These are phyloP conservation scores for Peromyscus polionotus DNA, from an alignment of 2,113 vertebrate species.

Conservation along the genomic window DNA sequence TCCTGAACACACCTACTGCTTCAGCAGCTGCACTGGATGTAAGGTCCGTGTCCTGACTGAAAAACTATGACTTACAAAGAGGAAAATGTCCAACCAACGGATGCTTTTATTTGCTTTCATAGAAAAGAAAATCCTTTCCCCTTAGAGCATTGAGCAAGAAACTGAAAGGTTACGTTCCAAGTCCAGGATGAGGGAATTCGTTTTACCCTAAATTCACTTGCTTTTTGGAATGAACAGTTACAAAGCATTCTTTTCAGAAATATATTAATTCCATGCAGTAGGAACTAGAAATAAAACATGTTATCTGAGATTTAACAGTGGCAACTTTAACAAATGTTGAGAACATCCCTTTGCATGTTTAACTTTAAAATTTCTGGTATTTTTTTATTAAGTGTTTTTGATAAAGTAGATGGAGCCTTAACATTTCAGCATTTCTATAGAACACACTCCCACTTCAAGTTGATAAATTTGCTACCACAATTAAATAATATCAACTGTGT, in stretches of 20 bases:
- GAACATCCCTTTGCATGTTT: constrained; percentile 5
- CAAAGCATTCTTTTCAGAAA: constrained; percentile 30
- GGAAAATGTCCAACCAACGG: constrained; percentile 62
- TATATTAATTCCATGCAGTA: constrained; percentile 7
- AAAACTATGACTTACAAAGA: constrained; percentile 56
- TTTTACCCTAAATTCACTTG: constrained; percentile 36
- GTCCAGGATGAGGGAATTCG: background rate
- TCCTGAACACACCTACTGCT: constrained; percentile 74
- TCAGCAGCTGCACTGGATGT: constrained; percentile 54
- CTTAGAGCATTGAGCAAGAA: background rate
- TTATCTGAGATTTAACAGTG: background rate
- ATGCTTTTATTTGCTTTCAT: constrained; percentile 18
- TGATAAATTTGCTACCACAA: constrained; percentile 17
- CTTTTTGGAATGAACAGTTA: constrained; percentile 52
- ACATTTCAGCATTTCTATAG: constrained; percentile 9
- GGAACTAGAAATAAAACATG: constrained; percentile 46
- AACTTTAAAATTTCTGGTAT: constrained; percentile 49
- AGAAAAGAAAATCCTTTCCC: constrained; percentile 19
- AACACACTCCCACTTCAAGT: constrained; percentile 9
- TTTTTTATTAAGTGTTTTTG: constrained; percentile 45
- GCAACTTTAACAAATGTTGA: constrained; percentile 38
- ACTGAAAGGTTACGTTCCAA: constrained; percentile 9
- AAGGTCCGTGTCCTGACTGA: constrained; percentile 63
- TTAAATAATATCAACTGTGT: background rate
- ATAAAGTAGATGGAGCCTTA: background rate